These are phyloP conservation scores for Pygathrix nemaeus DNA, from an alignment of 2,113 vertebrate species.

Conservation along the genomic window DNA sequence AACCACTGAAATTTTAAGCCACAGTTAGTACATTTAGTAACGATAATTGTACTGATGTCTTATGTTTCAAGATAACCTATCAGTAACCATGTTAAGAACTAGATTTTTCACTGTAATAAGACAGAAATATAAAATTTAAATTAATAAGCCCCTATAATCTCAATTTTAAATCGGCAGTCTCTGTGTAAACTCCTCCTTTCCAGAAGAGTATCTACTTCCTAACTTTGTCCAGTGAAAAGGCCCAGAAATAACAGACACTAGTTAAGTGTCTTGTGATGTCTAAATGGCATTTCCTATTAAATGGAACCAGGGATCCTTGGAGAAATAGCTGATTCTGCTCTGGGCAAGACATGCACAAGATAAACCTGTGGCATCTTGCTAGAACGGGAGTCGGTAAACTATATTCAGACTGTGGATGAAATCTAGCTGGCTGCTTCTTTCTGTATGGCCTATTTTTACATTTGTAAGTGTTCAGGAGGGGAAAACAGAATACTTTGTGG, in stretches of 20 bases:
- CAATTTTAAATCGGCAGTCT: neutral
- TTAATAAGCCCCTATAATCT: neutral
- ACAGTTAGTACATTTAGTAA: neutral
- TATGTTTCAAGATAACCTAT: neutral
- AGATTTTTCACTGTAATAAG: neutral
- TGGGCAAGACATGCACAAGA: neutral
- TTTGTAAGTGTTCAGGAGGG: neutral
- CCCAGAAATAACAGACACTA: neutral
- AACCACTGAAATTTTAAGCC: neutral
- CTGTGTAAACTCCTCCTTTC: neutral
- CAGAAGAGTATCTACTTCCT: neutral
- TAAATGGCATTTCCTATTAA: neutral
- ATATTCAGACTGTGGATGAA: neutral
- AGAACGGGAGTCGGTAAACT: neutral
- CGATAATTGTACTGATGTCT: neutral
- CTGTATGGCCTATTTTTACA: neutral
- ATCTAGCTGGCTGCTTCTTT: neutral
- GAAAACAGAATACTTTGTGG: neutral
- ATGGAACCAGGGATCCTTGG: neutral
- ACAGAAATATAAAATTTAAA: neutral
- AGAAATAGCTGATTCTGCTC: neutral
- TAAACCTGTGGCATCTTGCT: neutral
- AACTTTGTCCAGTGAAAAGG: neutral
- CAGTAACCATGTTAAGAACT: neutral
- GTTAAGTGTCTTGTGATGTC: neutral